phyloP scores from a whole-genome alignment of 2,113 vertebrate species.

The Tragelaphus strepsiceros region DNA sequence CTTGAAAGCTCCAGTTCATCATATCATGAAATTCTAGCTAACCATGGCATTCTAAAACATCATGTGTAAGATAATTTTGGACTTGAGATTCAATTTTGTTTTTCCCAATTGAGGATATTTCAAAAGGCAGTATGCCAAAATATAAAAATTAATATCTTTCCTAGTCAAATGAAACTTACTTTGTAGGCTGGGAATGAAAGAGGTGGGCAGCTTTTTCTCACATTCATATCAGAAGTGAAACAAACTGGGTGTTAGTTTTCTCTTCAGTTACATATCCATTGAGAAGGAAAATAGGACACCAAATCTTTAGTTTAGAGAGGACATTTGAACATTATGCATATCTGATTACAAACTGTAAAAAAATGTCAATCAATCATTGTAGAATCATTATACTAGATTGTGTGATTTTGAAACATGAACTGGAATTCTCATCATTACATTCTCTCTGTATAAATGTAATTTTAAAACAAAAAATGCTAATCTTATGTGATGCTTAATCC shows the following conservation, averaged over 20 bases:
- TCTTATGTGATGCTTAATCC: not conserved
- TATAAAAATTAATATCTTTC: not conserved
- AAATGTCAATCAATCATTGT: not conserved
- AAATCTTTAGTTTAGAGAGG: not conserved
- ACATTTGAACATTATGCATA: not conserved
- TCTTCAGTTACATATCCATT: not conserved
- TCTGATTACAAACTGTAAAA: not conserved
- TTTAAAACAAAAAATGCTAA: not conserved
- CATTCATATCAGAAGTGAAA: not conserved
- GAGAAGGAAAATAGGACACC: not conserved
- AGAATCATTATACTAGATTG: not conserved
- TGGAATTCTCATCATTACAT: not conserved
- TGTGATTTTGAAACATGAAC: not conserved
- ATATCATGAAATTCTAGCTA: not conserved
- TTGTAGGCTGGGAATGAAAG: not conserved
- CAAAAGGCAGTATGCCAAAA: not conserved
- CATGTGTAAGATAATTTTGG: not conserved
- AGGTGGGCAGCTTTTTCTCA: not conserved
- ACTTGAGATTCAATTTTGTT: not conserved
- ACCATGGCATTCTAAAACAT: not conserved
- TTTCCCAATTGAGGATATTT: not conserved
- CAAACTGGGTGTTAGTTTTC: not conserved
- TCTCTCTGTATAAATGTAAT: not conserved
- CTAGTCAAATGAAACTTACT: not conserved
- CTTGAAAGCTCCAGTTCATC: not conserved